Percentiles rank a stretch among this genome's conserved stretches.
phyloP scores from a whole-genome alignment of 2,113 vertebrate genomes.

The Pygoscelis adeliae region DNA sequence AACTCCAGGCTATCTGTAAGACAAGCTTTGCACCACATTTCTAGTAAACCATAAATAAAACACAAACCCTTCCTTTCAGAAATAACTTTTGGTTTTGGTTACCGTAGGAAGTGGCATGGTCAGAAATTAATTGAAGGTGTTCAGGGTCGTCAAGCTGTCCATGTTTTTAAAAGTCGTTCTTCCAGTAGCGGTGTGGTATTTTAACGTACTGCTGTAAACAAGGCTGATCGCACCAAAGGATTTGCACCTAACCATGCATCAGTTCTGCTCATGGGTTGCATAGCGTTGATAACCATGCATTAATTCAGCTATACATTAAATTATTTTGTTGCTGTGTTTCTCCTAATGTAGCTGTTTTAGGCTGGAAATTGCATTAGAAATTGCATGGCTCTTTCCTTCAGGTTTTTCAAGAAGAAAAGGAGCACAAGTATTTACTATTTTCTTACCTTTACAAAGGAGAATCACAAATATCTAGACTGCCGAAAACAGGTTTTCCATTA shows the following conservation, averaged over 20 bases:
- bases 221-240: not conserved
- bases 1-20: not conserved
- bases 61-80: not conserved
- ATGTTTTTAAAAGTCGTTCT: not conserved
- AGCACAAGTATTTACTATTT: not conserved
- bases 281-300: not conserved
- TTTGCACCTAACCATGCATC: not conserved
- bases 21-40: not conserved
- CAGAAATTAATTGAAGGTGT: not conserved
- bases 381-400: not conserved
- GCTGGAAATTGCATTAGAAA: not conserved
- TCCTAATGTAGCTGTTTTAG: not conserved
- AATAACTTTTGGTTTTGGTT: not conserved
- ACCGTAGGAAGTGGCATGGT: not conserved
- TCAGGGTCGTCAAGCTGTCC: not conserved
- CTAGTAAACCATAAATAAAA: not conserved
- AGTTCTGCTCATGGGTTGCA: not conserved
- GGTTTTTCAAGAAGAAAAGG: not conserved
- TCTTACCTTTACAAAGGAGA: not conserved
- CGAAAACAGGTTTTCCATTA: not conserved
- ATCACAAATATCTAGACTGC: not conserved
- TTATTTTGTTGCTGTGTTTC: not conserved
- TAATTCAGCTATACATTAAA: not conserved
- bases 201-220: not conserved
- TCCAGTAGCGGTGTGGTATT: not conserved